Percentiles rank a stretch among this genome's conserved stretches.
Evolutionary conservation across 2,113 vertebrate species (phyloP).

Genomic region (Symphodus melops): DNA sequence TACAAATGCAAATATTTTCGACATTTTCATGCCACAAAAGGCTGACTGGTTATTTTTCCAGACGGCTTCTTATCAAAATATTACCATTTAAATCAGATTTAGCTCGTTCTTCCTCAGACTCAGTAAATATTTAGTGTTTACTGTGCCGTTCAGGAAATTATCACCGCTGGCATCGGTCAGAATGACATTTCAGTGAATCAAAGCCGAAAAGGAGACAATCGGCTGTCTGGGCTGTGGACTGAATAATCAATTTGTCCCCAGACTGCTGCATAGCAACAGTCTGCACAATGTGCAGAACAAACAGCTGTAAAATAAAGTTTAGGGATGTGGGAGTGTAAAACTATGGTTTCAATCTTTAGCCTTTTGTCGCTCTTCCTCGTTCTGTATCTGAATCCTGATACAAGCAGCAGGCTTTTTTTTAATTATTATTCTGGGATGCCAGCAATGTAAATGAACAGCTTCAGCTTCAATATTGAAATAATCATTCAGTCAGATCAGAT

Average conservation of each 20-base stretch:
- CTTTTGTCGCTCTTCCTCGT: neutral
- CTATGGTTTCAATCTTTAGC: constrained; percentile 23
- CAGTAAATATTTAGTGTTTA: constrained; percentile 66
- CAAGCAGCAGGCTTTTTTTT: neutral
- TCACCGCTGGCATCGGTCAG: constrained; percentile 57
- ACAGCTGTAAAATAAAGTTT: constrained; percentile 22
- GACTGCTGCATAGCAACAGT: constrained; percentile 62
- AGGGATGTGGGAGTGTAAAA: constrained; percentile 6
- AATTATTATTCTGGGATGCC: neutral
- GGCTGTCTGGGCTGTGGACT: constrained; percentile 55
- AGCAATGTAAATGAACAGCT: neutral
- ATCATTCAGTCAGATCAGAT: constrained; percentile 38
- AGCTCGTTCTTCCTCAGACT: constrained; percentile 14
- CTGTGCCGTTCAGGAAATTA: constrained; percentile 52
- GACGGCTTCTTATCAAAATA: constrained; percentile 13
- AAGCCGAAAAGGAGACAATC: constrained; percentile 61
- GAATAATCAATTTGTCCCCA: constrained; percentile 64
- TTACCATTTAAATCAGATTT: constrained; percentile 42
- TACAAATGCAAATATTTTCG: neutral
- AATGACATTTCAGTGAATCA: constrained; percentile 65
- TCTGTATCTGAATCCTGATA: neutral
- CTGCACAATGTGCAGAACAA: constrained; percentile 4
- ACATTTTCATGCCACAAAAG: neutral
- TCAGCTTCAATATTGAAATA: constrained; percentile 25
- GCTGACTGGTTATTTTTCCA: constrained; percentile 3